These are phyloP conservation scores for Zophobas atratus DNA, from an alignment of 1,140 invertebrate genomes.

Conservation along the genomic window DNA sequence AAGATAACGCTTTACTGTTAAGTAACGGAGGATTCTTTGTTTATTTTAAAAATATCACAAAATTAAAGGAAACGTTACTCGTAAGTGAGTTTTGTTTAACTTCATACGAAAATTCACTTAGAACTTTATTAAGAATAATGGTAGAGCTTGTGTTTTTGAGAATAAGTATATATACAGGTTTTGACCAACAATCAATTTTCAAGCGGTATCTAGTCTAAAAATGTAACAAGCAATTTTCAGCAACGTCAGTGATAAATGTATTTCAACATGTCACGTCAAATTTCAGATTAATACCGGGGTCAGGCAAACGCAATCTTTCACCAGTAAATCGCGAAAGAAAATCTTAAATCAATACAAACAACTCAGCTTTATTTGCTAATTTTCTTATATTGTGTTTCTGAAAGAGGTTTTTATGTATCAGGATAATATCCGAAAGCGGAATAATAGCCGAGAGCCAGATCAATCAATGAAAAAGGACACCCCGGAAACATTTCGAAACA, in stretches of 20 bases:
- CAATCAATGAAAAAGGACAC: conserved; percentile 45
- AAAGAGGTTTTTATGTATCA: conserved; percentile 27
- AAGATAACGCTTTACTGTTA: conserved; percentile 32
- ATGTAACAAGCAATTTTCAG: conserved; percentile 4
- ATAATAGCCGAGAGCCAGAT: conserved; percentile 42
- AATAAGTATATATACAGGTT: neutral
- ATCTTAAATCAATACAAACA: neutral
- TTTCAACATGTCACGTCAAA: conserved; percentile 14
- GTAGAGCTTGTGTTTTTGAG: neutral
- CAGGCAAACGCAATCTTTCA: conserved; percentile 14
- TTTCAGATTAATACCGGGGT: conserved; percentile 5
- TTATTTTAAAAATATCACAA: neutral
- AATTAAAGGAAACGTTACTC: neutral
- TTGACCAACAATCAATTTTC: neutral
- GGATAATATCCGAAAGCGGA: conserved; percentile 23
- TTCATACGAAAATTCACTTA: too few relatives aligned
- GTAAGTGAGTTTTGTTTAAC: too few relatives aligned
- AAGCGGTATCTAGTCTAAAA: neutral
- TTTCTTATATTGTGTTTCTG: neutral
- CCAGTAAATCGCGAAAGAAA: neutral
- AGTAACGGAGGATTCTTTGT: conserved; percentile 18
- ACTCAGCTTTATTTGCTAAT: conserved; percentile 8
- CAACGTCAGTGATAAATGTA: conserved; percentile 10
- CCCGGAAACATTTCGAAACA: conserved; percentile 38
- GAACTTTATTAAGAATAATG: too few relatives aligned